Percentiles rank a stretch among this genome's conserved stretches.
These are phyloP conservation scores for Lepidochitona cinerea DNA, from an alignment of 2,888 invertebrate genomes.

Conservation along the genomic window DNA sequence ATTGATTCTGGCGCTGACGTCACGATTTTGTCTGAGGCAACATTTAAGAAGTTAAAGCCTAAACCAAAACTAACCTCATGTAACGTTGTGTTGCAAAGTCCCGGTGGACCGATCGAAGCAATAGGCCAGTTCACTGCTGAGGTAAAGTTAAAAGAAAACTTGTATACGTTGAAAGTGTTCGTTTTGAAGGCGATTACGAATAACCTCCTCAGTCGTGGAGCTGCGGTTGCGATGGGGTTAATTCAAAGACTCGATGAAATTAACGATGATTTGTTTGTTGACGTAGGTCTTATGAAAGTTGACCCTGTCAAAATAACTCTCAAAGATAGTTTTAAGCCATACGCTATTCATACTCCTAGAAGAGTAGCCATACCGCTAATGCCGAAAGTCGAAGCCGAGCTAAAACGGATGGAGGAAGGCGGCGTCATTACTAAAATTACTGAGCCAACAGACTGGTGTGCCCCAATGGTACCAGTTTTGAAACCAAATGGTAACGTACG, in stretches of 20 bases:
- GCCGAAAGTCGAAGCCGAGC: conserved; percentile 22
- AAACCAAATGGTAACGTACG: conserved; percentile 28
- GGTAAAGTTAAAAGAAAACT: not conserved
- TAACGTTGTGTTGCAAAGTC: not conserved
- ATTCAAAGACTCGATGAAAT: conserved; percentile 4
- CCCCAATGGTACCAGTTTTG: conserved; percentile 29
- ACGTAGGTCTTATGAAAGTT: conserved; percentile 9
- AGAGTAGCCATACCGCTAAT: conserved; percentile 25
- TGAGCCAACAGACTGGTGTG: conserved; percentile 32
- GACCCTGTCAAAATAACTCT: conserved; percentile 9
- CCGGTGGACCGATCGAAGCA: not conserved
- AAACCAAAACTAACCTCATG: not conserved
- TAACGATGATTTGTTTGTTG: conserved; percentile 6
- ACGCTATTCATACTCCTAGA: conserved; percentile 18
- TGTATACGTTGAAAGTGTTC: not conserved
- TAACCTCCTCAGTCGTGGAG: conserved; percentile 7
- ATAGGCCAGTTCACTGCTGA: conserved; percentile 4
- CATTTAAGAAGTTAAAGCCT: conserved; percentile 6
- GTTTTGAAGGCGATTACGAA: not conserved
- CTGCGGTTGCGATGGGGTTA: conserved; percentile 4
- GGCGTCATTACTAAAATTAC: conserved; percentile 27
- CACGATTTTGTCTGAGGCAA: not conserved
- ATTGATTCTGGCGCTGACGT: conserved; percentile 20
- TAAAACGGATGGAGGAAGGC: conserved; percentile 24
- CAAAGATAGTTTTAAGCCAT: conserved; percentile 10